phyloP scores from a whole-genome alignment of 2,888 invertebrate genomes.

The Meiosimyza decipiens region DNA sequence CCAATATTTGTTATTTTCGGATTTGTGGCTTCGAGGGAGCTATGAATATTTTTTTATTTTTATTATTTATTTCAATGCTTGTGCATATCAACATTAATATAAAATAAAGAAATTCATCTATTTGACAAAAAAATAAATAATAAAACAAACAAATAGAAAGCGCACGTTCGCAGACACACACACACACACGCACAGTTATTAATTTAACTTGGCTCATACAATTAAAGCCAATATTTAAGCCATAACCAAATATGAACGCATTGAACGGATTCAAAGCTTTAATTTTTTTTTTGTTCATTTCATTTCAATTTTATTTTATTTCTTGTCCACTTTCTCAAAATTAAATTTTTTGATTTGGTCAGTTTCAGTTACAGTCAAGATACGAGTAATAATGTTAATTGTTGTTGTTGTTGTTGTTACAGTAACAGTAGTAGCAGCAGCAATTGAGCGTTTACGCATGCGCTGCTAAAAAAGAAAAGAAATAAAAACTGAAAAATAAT shows the following conservation, averaged over 20 bases:
- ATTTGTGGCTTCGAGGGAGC: slow-evolving; percentile 21
- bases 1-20: slow-evolving; percentile 33
- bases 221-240: too few relatives aligned
- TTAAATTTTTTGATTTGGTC: slow-evolving; percentile 16
- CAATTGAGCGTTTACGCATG: slow-evolving; percentile 5
- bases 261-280: too few relatives aligned
- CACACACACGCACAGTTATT: neutral
- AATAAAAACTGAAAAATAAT: neutral
- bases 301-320: neutral
- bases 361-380: neutral
- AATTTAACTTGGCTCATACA: neutral
- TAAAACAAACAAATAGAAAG: slow-evolving; percentile 48
- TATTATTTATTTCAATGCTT: neutral
- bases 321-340: slow-evolving; percentile 28
- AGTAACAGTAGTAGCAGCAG: neutral
- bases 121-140: slow-evolving; percentile 41
- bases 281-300: too few relatives aligned
- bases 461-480: neutral
- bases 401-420: slow-evolving; percentile 8
- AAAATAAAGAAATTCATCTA: slow-evolving; percentile 44
- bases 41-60: slow-evolving; percentile 3
- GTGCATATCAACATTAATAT: neutral
- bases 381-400: neutral
- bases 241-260: too few relatives aligned
- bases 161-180: slow-evolving; percentile 37